These are phyloP conservation scores for Palythoa caribaeorum DNA, from an alignment of 92 coral and sea anemone genomes.

Conservation along the genomic window DNA sequence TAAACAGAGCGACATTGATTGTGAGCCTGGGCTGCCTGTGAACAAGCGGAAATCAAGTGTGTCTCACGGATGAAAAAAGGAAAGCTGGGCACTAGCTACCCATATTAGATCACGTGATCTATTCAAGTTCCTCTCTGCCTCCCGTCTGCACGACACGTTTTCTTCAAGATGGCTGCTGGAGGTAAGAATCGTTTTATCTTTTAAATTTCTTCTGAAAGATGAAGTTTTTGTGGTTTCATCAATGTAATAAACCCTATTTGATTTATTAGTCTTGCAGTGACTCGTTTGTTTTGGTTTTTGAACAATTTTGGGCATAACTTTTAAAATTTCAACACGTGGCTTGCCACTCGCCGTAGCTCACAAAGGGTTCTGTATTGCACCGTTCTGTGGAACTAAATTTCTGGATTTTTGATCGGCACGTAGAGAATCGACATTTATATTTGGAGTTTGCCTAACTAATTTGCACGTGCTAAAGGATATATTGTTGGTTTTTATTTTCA, in stretches of 20 bases:
- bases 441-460: background rate
- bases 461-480: background rate
- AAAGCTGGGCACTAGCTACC: background rate
- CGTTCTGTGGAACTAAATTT: background rate
- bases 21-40: no score
- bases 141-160: constrained; percentile 95
- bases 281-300: background rate
- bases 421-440: background rate
- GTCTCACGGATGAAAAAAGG: no score
- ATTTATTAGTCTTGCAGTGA: background rate
- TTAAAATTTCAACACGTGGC: constrained; percentile 36
- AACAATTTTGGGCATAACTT: background rate
- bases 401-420: background rate
- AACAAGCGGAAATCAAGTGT: no score
- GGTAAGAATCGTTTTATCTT: constrained; percentile 65
- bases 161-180: constrained; percentile 99
- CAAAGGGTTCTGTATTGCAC: constrained; percentile 20
- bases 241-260: background rate
- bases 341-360: background rate
- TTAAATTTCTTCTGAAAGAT: background rate
- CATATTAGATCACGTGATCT: constrained; percentile 70
- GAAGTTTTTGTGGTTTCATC: background rate
- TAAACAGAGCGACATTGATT: no score
- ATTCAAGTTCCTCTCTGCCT: constrained; percentile 59
- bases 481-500: no score